Conservation (phyloP, 1,140 invertebrate species). For the honey bee (Apis mellifera) region DNA sequence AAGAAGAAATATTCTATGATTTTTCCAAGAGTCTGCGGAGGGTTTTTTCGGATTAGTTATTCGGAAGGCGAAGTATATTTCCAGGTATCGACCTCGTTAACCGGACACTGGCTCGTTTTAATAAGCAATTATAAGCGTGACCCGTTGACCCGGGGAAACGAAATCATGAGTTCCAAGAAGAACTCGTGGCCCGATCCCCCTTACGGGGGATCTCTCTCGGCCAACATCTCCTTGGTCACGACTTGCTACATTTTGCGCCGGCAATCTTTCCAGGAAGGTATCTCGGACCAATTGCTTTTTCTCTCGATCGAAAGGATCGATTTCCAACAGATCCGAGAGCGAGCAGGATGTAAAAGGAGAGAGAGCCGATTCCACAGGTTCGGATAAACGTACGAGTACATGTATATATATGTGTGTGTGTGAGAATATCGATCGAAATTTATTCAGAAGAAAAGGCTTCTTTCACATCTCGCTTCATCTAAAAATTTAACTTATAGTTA, state of each 20-base stretch:
- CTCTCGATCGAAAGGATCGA: background rate
- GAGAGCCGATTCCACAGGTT: no score
- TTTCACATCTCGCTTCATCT: no score
- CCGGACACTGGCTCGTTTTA: slow-evolving; percentile 39
- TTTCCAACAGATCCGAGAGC: background rate
- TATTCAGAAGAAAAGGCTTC: no score
- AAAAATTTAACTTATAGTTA: no score
- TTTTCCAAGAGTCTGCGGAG: no score
- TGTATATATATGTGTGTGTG: no score
- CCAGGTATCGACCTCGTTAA: slow-evolving; percentile 27
- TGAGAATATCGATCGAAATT: no score
- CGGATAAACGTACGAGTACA: no score
- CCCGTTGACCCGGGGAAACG: slow-evolving; percentile 46
- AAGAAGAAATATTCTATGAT: no score
- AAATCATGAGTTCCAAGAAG: slow-evolving; percentile 47
- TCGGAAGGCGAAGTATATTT: slow-evolving; percentile 4
- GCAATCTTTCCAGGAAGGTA: slow-evolving; percentile 25
- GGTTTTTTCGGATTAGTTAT: no score
- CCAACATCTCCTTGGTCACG: slow-evolving; percentile 52
- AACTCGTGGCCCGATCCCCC: slow-evolving; percentile 54
- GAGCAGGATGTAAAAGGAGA: no score
- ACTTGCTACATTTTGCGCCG: slow-evolving; percentile 40
- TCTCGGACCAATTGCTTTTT: slow-evolving; percentile 2
- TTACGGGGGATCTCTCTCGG: slow-evolving; percentile 44
- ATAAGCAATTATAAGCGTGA: slow-evolving; percentile 61